These are phyloP conservation scores for Turnix velox DNA, from an alignment of 2,113 vertebrate species.

Conservation along the genomic window DNA sequence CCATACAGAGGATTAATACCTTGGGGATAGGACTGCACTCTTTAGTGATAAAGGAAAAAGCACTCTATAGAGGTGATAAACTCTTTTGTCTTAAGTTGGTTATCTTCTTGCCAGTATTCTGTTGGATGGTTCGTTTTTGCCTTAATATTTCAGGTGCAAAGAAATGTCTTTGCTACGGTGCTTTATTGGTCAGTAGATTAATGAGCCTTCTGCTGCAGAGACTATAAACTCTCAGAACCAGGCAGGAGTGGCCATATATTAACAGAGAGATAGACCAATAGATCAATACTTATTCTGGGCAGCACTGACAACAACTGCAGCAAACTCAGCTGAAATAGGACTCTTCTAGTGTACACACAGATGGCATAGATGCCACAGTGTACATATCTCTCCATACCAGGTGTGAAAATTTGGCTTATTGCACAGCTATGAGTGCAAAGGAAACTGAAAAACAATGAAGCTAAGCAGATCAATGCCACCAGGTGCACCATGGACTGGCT, in stretches of 20 bases:
- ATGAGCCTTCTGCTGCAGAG: neutral
- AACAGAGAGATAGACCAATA: neutral
- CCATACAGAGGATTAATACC: neutral
- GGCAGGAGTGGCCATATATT: neutral
- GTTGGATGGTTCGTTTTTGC: neutral
- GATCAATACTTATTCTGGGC: neutral
- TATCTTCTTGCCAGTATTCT: neutral
- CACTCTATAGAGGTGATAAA: neutral
- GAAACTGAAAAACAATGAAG: neutral
- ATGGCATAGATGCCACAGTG: neutral
- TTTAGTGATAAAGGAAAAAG: neutral
- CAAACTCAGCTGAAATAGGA: neutral
- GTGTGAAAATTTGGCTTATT: neutral
- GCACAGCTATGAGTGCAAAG: neutral
- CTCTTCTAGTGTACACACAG: neutral
- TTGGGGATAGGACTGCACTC: neutral
- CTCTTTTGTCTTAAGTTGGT: neutral
- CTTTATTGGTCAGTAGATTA: constrained; percentile 24
- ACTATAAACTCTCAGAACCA: neutral
- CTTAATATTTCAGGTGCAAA: neutral
- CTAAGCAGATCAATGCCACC: neutral
- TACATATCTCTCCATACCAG: neutral
- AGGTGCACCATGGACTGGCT: fast-evolving
- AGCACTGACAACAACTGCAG: neutral
- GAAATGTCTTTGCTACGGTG: neutral